Conservation (phyloP, 2,113 vertebrate species). For the Chaetops frenatus region DNA sequence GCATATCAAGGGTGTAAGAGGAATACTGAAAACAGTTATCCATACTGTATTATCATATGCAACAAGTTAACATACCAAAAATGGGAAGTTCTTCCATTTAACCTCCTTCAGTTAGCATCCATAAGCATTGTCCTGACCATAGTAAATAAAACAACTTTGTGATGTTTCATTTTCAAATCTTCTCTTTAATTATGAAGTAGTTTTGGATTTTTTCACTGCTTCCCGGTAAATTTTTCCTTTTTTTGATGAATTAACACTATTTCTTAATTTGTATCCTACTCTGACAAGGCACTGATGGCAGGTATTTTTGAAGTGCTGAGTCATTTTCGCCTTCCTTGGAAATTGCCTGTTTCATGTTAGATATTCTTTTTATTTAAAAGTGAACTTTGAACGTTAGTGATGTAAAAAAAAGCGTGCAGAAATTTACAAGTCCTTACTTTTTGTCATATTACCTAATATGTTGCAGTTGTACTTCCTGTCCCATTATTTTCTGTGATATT, state of each 20-base stretch:
- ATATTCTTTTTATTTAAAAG: neutral
- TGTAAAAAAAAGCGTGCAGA: neutral
- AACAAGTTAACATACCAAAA: neutral
- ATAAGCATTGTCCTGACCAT: neutral
- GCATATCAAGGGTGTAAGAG: neutral
- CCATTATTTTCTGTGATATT: neutral
- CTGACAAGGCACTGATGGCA: neutral
- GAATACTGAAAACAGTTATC: neutral
- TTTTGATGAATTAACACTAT: neutral
- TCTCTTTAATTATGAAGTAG: neutral
- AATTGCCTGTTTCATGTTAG: neutral
- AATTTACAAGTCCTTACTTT: neutral
- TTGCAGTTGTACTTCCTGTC: neutral
- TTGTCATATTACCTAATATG: neutral
- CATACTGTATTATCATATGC: neutral
- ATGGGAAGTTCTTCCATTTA: neutral
- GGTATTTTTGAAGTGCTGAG: neutral
- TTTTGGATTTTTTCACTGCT: neutral
- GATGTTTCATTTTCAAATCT: neutral
- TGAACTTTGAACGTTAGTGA: neutral
- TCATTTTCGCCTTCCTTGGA: neutral
- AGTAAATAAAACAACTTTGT: neutral
- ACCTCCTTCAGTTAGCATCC: neutral
- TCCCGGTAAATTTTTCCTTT: neutral
- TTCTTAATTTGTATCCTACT: neutral